Conservation (phyloP, 2,113 vertebrate species). For the Steatornis caripensis region DNA sequence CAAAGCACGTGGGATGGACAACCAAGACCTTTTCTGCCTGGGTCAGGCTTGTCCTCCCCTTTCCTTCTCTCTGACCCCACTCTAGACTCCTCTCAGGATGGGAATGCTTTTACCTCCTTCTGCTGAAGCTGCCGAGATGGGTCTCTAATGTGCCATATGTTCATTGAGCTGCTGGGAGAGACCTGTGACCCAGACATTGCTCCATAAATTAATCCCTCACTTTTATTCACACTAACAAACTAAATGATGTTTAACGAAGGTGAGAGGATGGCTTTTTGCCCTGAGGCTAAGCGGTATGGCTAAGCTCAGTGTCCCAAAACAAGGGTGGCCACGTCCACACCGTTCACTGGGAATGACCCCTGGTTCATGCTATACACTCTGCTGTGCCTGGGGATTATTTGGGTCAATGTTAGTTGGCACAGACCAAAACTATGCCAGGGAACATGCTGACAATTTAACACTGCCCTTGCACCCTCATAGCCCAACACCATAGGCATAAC, state of each 20-base stretch:
- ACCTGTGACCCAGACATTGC: constrained; percentile 1
- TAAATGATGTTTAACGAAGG: background rate
- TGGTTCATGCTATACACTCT: background rate
- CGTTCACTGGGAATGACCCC: background rate
- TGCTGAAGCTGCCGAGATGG: background rate
- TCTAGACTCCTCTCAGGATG: background rate
- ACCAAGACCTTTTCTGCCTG: background rate
- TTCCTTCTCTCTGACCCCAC: background rate
- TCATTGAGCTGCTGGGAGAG: background rate
- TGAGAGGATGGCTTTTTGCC: background rate
- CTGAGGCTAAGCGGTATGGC: background rate
- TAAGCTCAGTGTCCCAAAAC: background rate
- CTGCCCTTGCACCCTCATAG: background rate
- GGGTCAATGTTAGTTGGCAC: background rate
- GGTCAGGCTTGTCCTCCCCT: background rate
- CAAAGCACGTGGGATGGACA: no score
- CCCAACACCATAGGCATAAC: background rate
- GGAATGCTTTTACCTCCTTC: background rate
- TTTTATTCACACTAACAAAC: background rate
- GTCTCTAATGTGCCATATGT: background rate
- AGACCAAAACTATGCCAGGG: background rate
- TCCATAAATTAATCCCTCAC: background rate
- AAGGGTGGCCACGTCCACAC: background rate
- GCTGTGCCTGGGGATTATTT: background rate
- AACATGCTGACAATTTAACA: background rate